A percentile compares a stretch with the other conserved stretches of the same genome.
phyloP scores from a whole-genome alignment of 2,888 invertebrate genomes.

The Apantesis nais region DNA sequence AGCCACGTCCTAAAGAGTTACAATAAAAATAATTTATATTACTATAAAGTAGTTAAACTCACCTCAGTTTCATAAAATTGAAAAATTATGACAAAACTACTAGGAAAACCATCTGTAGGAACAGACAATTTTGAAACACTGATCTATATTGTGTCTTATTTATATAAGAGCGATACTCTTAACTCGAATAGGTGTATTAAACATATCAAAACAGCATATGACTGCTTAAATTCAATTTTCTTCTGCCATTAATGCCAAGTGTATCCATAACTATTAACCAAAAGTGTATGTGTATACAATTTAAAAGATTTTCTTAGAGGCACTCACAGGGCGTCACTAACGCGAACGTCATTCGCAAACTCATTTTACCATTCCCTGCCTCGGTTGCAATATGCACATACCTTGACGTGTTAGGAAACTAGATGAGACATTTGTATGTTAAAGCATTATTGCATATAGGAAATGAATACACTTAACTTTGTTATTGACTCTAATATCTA shows the following conservation, averaged over 20 bases:
- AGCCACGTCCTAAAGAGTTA: background rate
- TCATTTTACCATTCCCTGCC: conserved; percentile 66
- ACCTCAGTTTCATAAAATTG: background rate
- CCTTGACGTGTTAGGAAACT: conserved; percentile 19
- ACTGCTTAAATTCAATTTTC: background rate
- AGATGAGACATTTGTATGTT: conserved; percentile 18
- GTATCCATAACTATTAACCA: background rate
- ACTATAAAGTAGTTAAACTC: background rate
- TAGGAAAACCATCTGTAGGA: too few relatives aligned
- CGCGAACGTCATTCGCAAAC: conserved; percentile 64
- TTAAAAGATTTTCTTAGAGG: conserved; percentile 44
- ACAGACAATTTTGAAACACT: background rate
- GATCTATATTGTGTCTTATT: background rate
- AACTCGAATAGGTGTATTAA: background rate
- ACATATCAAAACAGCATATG: background rate
- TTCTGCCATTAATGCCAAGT: too few relatives aligned
- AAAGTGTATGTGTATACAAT: conserved; percentile 2
- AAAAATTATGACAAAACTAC: background rate
- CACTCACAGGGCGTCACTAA: conserved; percentile 43
- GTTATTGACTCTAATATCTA: background rate
- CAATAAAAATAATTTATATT: background rate
- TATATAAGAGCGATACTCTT: background rate
- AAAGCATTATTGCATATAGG: background rate
- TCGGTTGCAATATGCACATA: conserved; percentile 49
- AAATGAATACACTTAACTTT: background rate